Base-by-base conservation (phyloP, 92 coral and sea anemone genomes). In the Paramuricea clavata region DNA sequence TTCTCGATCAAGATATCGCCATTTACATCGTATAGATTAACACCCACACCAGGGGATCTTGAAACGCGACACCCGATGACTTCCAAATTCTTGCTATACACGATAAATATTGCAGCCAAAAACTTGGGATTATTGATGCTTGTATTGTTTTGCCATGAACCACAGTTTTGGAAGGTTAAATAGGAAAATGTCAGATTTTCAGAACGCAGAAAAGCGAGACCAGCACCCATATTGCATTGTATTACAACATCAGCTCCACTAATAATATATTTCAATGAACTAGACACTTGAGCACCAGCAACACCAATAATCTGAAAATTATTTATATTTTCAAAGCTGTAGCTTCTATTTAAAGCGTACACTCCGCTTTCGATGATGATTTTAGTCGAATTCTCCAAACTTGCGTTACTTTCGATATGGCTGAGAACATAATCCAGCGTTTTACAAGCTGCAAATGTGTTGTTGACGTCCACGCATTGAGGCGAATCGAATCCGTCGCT, bases 11-110 rank as follows among this genome's bases (percentile, higher is more conserved):
- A 13, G 19, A 87, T 67, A 12, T 83, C 69, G 64, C 90, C 90
- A 21, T 36, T 60, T 26, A 87, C 71, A 26, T 87, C 90, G 42
- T 80, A 70, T 81, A 87, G 31, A 74, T 80, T 87, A 25, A 80
- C 76, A 21, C 86, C 90, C 62, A 80, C 68, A 39, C 90, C 90
- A 15, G 90, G 86, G 15, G 90, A 87, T 8, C 81, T 78, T 41
- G 78, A 35, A 42, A 87, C 52, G 28, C 69, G 74, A 11, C 83
- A 42, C 19, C 77, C 19, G 22, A 43, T 50, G 5, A 87, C 21
- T 31, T 68, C 69, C 12, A 87, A 28, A 44, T 49, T 71, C 41
- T 54, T 56, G 83, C 90, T 79, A 52, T 71, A 70, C 32, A 23
- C 86, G 60, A 87, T 43, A 56, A 80, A 85, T 10, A 87, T 50